Evolutionary conservation across 2,888 invertebrate species (phyloP).

Genomic region (Brachycybe producta): DNA sequence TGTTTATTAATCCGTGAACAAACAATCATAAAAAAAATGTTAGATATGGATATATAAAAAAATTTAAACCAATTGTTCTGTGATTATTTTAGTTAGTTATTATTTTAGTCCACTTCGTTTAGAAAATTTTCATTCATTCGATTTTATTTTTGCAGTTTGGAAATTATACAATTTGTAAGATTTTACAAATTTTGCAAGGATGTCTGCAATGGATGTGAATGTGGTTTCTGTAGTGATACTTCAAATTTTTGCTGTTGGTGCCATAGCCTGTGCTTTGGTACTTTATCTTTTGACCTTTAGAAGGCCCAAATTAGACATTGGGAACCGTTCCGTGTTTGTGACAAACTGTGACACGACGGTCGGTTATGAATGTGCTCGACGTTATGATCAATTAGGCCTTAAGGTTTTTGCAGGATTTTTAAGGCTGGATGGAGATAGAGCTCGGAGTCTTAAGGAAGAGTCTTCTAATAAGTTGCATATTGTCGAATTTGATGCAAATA

Average conservation of each 20-base stretch:
- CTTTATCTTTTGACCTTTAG: slow-evolving; percentile 5
- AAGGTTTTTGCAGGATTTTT: slow-evolving; percentile 15
- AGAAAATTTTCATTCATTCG: too few species aligned
- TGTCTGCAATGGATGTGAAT: slow-evolving; percentile 3
- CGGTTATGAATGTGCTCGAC: slow-evolving; percentile 10
- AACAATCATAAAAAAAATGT: too few species aligned
- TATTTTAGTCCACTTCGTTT: too few species aligned
- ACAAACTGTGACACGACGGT: slow-evolving; percentile 5
- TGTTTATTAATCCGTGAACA: too few species aligned
- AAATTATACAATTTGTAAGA: too few species aligned
- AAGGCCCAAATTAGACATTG: neutral
- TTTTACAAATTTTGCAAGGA: too few species aligned
- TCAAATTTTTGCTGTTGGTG: slow-evolving; percentile 11
- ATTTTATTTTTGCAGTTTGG: too few species aligned
- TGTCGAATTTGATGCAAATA: slow-evolving; percentile 12
- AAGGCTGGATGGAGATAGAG: neutral
- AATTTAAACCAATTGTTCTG: too few species aligned
- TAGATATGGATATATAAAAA: too few species aligned
- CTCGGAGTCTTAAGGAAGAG: neutral
- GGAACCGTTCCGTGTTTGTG: slow-evolving; percentile 4
- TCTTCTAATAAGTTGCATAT: slow-evolving; percentile 5
- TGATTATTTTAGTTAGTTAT: too few species aligned
- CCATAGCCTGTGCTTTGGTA: slow-evolving; percentile 11
- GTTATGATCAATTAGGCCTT: slow-evolving; percentile 3
- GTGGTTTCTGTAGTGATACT: neutral